Evolutionary conservation across 2,797 vertebrate species (phyloP).

Genomic region (Falco columbarius): DNA sequence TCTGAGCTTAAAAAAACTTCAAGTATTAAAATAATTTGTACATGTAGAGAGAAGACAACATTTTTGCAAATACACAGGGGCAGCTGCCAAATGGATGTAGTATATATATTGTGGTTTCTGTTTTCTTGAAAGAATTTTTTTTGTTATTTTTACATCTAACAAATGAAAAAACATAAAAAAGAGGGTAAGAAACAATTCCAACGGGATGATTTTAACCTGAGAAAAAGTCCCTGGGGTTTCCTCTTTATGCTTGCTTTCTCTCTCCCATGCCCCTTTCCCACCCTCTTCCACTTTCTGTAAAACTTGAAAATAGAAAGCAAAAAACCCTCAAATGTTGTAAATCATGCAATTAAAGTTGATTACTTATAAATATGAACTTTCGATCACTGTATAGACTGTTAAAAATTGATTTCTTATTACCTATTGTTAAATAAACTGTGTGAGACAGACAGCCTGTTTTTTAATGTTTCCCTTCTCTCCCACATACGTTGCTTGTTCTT

Average conservation of each 20-base stretch:
- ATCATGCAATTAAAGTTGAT: conserved; percentile 88
- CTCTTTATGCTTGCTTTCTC: conserved; percentile 81
- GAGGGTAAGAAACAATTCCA: conserved; percentile 81
- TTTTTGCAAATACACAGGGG: conserved; percentile 85
- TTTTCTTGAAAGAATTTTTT: conserved; percentile 83
- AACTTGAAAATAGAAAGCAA: conserved; percentile 86
- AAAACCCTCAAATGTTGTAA: conserved; percentile 85
- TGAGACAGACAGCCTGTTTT: conserved; percentile 81
- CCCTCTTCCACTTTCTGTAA: conserved; percentile 81
- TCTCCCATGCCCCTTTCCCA: conserved; percentile 42
- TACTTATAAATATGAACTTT: conserved; percentile 89
- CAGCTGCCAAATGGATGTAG: conserved; percentile 86
- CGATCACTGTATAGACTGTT: conserved; percentile 89
- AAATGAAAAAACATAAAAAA: conserved; percentile 76
- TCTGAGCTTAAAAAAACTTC: conserved; percentile 80
- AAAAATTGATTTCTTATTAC: conserved; percentile 88
- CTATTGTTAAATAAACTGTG: conserved; percentile 90
- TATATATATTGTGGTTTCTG: conserved; percentile 86
- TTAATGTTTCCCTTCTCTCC: conserved; percentile 71
- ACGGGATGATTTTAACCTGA: conserved; percentile 79
- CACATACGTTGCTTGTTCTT: conserved; percentile 40
- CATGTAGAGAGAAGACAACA: conserved; percentile 81
- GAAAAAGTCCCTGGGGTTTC: conserved; percentile 76
- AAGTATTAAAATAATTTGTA: conserved; percentile 87
- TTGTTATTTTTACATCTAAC: conserved; percentile 86